Conservation (phyloP, 2,888 invertebrate species). For the Biston betularia region DNA sequence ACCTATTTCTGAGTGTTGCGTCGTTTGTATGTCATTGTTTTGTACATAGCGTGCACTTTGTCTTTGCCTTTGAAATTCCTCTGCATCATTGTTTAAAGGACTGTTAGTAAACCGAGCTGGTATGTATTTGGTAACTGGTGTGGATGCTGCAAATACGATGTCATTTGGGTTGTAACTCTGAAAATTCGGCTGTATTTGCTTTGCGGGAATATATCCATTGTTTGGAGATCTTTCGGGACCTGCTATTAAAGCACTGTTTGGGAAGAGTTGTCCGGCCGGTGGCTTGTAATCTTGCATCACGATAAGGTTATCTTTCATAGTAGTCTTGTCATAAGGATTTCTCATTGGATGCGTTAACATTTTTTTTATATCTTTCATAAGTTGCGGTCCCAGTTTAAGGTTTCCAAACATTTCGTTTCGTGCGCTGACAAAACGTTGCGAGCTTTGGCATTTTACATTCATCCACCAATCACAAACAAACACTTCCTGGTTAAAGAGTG, state of each 20-base stretch:
- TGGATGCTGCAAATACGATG: conserved; percentile 66
- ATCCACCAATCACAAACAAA: conserved; percentile 90
- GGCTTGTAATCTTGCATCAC: conserved; percentile 80
- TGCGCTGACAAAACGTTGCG: conserved; percentile 70
- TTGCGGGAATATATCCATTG: conserved; percentile 69
- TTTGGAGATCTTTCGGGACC: conserved; percentile 65
- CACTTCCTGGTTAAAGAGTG: conserved; percentile 88
- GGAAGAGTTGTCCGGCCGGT: conserved; percentile 72
- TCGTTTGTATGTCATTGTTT: conserved; percentile 51
- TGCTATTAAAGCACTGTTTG: conserved; percentile 66
- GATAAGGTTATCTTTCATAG: conserved; percentile 69
- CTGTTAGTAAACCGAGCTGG: conserved; percentile 59
- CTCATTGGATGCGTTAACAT: conserved; percentile 84
- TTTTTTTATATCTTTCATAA: conserved; percentile 85
- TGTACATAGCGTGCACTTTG: conserved; percentile 60
- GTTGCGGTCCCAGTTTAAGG: conserved; percentile 81
- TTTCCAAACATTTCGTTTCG: conserved; percentile 78
- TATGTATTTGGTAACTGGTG: conserved; percentile 69
- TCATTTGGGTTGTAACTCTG: conserved; percentile 60
- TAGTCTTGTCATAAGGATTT: conserved; percentile 70
- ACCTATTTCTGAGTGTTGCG: conserved; percentile 49
- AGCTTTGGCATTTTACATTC: conserved; percentile 86
- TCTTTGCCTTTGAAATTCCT: conserved; percentile 65
- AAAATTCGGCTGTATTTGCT: conserved; percentile 62
- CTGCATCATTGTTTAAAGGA: conserved; percentile 52